These are phyloP conservation scores for Eupsilia transversa DNA, from an alignment of 2,888 invertebrate genomes.

Conservation along the genomic window DNA sequence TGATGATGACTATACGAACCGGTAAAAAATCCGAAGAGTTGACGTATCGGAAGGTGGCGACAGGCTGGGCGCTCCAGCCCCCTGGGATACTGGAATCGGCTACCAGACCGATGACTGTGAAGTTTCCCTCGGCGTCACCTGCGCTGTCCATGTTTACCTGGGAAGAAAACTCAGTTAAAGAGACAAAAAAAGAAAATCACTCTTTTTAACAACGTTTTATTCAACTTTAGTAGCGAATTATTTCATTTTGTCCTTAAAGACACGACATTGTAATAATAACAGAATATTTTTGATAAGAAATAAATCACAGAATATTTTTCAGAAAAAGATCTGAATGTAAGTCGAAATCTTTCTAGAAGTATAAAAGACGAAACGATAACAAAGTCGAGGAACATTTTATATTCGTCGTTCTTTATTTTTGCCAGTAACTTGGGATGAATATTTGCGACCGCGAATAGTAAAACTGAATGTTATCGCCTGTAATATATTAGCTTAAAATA, in stretches of 20 bases:
- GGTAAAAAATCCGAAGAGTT: conserved; percentile 90
- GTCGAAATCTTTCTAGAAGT: neutral
- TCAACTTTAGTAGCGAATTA: too few relatives aligned
- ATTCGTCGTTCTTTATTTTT: neutral
- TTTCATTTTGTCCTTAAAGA: neutral
- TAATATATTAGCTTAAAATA: conserved; percentile 7
- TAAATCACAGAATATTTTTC: neutral
- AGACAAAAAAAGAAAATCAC: neutral
- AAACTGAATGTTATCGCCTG: neutral
- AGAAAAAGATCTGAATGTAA: too few relatives aligned
- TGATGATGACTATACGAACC: conserved; percentile 79
- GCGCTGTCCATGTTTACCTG: conserved; percentile 96
- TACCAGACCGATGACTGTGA: conserved; percentile 95
- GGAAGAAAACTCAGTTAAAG: neutral
- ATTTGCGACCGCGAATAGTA: neutral
- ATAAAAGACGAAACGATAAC: neutral
- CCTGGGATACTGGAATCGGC: conserved; percentile 90
- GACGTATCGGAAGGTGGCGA: conserved; percentile 94
- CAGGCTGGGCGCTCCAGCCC: conserved; percentile 94
- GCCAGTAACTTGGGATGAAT: neutral
- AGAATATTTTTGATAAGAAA: neutral
- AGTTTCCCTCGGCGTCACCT: conserved; percentile 98
- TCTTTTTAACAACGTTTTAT: too few relatives aligned
- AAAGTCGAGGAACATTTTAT: neutral
- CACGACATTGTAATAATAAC: neutral